Percentiles rank a stretch among this genome's conserved stretches.
phyloP scores from a whole-genome alignment of 2,888 invertebrate genomes.

The Euproctis similis region DNA sequence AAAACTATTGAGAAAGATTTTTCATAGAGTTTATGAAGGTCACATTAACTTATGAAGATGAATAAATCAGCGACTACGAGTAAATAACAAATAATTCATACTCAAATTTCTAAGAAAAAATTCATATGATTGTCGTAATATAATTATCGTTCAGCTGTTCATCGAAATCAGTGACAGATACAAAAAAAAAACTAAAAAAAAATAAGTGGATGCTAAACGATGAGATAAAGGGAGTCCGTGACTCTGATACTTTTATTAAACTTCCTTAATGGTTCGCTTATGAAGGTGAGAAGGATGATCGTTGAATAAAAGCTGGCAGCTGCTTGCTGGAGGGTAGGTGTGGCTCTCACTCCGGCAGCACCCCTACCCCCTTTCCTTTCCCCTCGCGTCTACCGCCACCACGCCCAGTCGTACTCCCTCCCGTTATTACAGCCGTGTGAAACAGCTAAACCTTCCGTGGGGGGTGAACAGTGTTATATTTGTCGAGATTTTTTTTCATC shows the following conservation, averaged over 20 bases:
- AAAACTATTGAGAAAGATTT: too few species aligned
- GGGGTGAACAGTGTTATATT: constrained; percentile 60
- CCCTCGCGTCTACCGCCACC: constrained; percentile 31
- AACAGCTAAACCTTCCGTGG: constrained; percentile 43
- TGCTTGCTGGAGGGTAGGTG: constrained; percentile 54
- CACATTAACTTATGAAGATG: too few species aligned
- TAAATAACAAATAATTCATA: too few species aligned
- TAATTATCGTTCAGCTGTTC: not conserved
- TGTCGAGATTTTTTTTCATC: constrained; percentile 58
- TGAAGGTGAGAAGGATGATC: constrained; percentile 40
- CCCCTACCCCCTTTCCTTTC: constrained; percentile 17
- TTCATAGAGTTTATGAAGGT: too few species aligned
- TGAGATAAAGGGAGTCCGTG: constrained; percentile 36
- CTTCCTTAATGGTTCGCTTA: constrained; percentile 52
- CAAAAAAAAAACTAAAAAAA: constrained; percentile 11
- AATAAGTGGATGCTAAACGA: constrained; percentile 12
- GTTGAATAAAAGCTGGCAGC: constrained; percentile 48
- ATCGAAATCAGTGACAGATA: not conserved
- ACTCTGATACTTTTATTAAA: constrained; percentile 45
- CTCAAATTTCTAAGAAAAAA: too few species aligned
- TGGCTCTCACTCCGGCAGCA: constrained; percentile 29
- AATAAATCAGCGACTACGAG: too few species aligned
- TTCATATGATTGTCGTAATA: too few species aligned
- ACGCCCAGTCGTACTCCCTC: constrained; percentile 54
- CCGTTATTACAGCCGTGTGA: constrained; percentile 61